phyloP scores from a whole-genome alignment of 2,797 vertebrate species.

The Schizopygopsis malacanthus region DNA sequence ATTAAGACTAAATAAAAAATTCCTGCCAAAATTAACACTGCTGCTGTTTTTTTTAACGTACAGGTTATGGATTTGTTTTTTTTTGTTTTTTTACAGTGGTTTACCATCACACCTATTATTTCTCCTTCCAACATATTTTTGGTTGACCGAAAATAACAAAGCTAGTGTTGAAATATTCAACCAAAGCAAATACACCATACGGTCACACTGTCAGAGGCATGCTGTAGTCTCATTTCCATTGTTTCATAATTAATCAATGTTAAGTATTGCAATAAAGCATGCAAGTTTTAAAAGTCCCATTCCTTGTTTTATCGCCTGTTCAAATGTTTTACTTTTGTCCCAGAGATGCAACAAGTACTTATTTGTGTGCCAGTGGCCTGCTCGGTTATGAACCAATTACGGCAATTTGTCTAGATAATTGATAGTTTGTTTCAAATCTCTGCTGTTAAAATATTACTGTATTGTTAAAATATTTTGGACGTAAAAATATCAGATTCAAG shows the following conservation, averaged over 20 bases:
- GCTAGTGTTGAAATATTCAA: background rate
- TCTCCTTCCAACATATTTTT: too few relatives aligned
- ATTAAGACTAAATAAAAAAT: too few relatives aligned
- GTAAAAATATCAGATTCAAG: background rate
- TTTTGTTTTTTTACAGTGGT: background rate
- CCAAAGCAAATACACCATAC: background rate
- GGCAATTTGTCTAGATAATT: background rate
- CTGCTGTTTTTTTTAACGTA: too few relatives aligned
- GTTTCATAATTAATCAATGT: background rate
- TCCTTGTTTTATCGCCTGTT: background rate
- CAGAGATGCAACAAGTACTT: background rate
- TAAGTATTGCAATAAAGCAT: background rate
- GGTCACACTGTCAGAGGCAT: background rate
- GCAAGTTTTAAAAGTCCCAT: background rate
- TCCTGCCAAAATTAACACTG: too few relatives aligned
- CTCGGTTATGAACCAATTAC: background rate
- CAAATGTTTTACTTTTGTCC: background rate
- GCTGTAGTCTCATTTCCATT: background rate
- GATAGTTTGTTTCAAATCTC: conserved; percentile 1
- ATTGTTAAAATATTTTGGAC: background rate
- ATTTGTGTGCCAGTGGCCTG: conserved; percentile 7
- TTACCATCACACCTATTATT: background rate
- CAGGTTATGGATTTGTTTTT: too few relatives aligned
- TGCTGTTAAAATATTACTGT: background rate
- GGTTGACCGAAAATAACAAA: background rate